A percentile compares a stretch with the other conserved stretches of the same genome.
Conservation (phyloP, 2,888 invertebrate species). For the Perizoma flavofasciatum region DNA sequence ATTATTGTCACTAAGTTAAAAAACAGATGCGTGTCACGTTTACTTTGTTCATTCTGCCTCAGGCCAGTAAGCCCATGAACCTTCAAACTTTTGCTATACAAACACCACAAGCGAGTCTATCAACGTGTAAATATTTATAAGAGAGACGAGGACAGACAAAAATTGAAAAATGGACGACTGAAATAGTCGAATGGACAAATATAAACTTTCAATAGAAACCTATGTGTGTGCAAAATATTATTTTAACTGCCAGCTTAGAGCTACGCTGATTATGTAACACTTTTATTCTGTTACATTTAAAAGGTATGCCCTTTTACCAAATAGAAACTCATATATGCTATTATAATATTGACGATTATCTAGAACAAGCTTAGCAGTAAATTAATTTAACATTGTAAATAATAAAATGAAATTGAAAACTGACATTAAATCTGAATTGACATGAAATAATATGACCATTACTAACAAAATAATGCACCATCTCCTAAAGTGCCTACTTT, state of each 20-base stretch:
- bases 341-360: too few relatives aligned
- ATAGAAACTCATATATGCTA: not conserved
- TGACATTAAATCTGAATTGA: too few relatives aligned
- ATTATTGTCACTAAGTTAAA: too few relatives aligned
- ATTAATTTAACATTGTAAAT: too few relatives aligned
- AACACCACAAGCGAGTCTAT: conserved; percentile 22
- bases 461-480: too few relatives aligned
- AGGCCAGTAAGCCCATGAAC: conserved; percentile 18
- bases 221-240: conserved; percentile 6
- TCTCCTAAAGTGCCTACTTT: too few relatives aligned
- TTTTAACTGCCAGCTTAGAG: conserved; percentile 10
- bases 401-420: too few relatives aligned
- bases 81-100: conserved; percentile 27
- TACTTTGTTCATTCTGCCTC: conserved; percentile 12
- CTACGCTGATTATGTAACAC: conserved; percentile 11
- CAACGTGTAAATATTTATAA: conserved; percentile 26
- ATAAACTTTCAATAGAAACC: not conserved
- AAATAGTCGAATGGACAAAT: conserved; percentile 6
- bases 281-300: conserved; percentile 7
- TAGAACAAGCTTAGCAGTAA: too few relatives aligned
- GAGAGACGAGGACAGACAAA: conserved; percentile 14
- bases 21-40: conserved; percentile 4
- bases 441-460: too few relatives aligned
- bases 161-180: conserved; percentile 11
- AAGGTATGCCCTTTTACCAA: not conserved